Percentiles rank a stretch among this genome's conserved stretches.
Evolutionary conservation across 2,888 invertebrate species (phyloP).

Genomic region (Drosophila imparisetae): DNA sequence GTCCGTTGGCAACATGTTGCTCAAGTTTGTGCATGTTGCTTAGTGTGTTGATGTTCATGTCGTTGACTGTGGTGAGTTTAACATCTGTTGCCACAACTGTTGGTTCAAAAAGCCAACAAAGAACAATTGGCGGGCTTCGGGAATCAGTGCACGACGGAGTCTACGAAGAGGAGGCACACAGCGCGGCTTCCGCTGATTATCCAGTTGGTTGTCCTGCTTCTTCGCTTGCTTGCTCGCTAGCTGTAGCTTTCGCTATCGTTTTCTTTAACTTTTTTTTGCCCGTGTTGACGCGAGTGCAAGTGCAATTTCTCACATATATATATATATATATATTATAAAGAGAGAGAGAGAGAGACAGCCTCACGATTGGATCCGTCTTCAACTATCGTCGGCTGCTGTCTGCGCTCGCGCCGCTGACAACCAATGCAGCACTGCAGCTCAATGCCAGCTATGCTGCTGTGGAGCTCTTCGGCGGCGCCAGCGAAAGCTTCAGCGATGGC

Average conservation of each 20-base stretch:
- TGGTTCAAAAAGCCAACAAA: conserved; percentile 24
- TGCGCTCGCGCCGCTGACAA: conserved; percentile 55
- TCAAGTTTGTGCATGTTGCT: neutral
- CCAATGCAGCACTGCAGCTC: conserved; percentile 53
- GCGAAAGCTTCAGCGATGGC: conserved; percentile 7
- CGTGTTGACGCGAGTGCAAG: conserved; percentile 39
- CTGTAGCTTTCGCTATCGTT: neutral
- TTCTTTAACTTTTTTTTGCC: neutral
- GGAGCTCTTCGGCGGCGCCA: conserved; percentile 29
- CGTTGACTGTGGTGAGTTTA: conserved; percentile 42
- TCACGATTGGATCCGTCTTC: conserved; percentile 57
- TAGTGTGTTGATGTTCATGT: neutral
- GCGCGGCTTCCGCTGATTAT: conserved; percentile 52
- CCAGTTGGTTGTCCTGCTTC: conserved; percentile 14
- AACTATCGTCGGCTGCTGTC: conserved; percentile 56
- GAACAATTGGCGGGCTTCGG: conserved; percentile 33
- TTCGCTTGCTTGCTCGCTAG: conserved; percentile 1
- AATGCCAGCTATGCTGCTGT: conserved; percentile 55
- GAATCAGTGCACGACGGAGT: conserved; percentile 60
- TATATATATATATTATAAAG: neutral
- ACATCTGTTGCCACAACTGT: conserved; percentile 5
- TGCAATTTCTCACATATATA: neutral
- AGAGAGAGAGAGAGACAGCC: conserved; percentile 46
- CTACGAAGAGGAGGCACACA: conserved; percentile 61
- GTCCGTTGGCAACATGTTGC: conserved; percentile 65